Conservation (phyloP, 2,888 invertebrate genomes). For the Diaprepes abbreviatus region DNA sequence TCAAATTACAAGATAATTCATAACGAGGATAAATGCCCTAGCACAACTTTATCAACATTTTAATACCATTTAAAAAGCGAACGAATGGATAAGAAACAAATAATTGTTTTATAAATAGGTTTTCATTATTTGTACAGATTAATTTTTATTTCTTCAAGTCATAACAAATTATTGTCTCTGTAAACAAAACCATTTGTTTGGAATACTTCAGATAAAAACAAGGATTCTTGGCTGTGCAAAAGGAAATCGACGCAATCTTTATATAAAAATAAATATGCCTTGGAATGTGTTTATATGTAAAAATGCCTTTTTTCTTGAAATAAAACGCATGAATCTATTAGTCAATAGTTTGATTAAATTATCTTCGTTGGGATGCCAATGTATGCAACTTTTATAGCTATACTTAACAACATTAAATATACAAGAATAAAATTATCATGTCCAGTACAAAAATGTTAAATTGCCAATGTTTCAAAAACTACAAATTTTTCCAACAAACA, state of each 20-base stretch:
- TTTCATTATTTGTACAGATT: constrained; percentile 31
- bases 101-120: constrained; percentile 26
- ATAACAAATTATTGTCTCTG: constrained; percentile 30
- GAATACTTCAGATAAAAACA: constrained; percentile 21
- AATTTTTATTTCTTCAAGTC: constrained; percentile 33
- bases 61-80: constrained; percentile 2
- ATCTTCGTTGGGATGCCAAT: not conserved
- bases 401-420: too few species aligned
- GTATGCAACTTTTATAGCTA: too few species aligned
- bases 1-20: constrained; percentile 12
- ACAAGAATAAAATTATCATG: too few species aligned
- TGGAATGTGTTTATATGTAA: too few species aligned
- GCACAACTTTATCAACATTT: constrained; percentile 21
- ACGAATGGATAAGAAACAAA: constrained; percentile 25
- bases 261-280: constrained; percentile 6
- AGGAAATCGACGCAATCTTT: not conserved
- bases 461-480: too few species aligned
- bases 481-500: too few species aligned
- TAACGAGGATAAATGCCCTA: constrained; percentile 14
- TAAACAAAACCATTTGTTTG: constrained; percentile 30
- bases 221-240: not conserved
- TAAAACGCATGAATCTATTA: not conserved
- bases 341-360: not conserved
- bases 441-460: too few species aligned
- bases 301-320: too few species aligned